Percentiles rank a stretch among this genome's conserved stretches.
These are phyloP conservation scores for Rhineura floridana DNA, from an alignment of 2,113 vertebrate genomes.

Conservation along the genomic window DNA sequence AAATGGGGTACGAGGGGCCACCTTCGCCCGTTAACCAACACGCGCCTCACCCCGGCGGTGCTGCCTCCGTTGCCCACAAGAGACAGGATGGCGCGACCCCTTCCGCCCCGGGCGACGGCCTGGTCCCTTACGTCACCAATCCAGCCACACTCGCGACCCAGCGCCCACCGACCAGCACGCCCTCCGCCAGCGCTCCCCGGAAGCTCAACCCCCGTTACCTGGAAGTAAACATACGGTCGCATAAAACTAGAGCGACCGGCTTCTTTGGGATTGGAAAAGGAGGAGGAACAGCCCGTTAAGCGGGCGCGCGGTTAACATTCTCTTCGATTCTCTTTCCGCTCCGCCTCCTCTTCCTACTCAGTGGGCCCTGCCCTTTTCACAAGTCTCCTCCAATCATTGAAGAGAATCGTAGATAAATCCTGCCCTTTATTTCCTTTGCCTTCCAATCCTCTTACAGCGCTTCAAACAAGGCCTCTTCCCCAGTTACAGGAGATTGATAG, in stretches of 20 bases:
- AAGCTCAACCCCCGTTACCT: neutral
- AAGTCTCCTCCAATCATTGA: neutral
- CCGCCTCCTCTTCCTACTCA: rapidly evolving
- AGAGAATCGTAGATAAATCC: neutral
- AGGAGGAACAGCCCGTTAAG: neutral
- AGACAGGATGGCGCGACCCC: neutral
- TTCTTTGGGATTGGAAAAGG: too few species aligned
- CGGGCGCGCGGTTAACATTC: neutral
- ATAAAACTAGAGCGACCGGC: neutral
- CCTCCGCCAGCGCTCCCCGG: neutral
- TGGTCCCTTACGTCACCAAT: neutral
- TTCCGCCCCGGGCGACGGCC: neutral
- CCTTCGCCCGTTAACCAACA: neutral
- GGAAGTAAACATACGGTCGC: neutral
- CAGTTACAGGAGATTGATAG: too few species aligned
- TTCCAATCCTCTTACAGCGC: neutral
- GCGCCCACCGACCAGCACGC: neutral
- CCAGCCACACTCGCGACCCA: neutral
- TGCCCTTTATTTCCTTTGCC: neutral
- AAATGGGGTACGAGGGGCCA: neutral
- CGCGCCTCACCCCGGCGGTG: neutral
- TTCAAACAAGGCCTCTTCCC: neutral
- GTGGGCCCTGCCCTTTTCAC: neutral
- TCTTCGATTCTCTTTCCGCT: neutral
- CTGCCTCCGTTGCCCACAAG: neutral